Evolutionary conservation across 2,797 vertebrate genomes (phyloP).

Genomic region (Clangula hyemalis): DNA sequence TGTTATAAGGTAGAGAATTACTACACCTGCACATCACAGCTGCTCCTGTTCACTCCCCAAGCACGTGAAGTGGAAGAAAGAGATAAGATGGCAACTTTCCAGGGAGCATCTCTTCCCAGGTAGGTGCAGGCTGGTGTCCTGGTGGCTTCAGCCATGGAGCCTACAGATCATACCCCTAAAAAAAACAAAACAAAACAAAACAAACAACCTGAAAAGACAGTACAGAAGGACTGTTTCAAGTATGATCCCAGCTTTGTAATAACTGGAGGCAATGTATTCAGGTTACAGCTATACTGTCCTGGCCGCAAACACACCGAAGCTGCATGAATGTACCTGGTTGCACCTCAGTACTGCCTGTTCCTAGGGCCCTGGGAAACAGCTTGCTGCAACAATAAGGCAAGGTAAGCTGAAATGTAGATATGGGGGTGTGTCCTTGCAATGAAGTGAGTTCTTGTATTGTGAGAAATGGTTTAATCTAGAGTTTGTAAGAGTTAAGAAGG

Average conservation of each 20-base stretch:
- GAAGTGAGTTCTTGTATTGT: background rate
- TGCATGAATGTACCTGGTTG: fast-evolving
- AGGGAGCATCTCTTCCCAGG: background rate
- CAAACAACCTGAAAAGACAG: background rate
- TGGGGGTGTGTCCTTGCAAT: background rate
- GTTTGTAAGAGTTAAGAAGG: background rate
- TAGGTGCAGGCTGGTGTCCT: background rate
- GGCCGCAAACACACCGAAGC: fast-evolving
- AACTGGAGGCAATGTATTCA: background rate
- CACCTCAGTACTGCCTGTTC: background rate
- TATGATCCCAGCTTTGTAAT: background rate
- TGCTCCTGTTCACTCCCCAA: background rate
- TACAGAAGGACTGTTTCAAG: background rate
- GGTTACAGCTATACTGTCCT: background rate
- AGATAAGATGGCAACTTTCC: background rate
- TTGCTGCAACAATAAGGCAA: background rate
- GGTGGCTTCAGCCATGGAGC: background rate
- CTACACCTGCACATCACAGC: background rate
- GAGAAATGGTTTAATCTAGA: background rate
- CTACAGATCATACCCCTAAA: background rate
- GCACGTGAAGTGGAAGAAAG: fast-evolving
- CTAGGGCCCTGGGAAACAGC: background rate
- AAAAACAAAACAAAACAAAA: too few species aligned
- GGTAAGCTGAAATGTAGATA: background rate
- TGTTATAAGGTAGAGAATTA: background rate